Percentiles rank a stretch among this genome's conserved stretches.
Evolutionary conservation across 2,888 invertebrate species (phyloP).

Genomic region (Cheiracanthium punctorium): DNA sequence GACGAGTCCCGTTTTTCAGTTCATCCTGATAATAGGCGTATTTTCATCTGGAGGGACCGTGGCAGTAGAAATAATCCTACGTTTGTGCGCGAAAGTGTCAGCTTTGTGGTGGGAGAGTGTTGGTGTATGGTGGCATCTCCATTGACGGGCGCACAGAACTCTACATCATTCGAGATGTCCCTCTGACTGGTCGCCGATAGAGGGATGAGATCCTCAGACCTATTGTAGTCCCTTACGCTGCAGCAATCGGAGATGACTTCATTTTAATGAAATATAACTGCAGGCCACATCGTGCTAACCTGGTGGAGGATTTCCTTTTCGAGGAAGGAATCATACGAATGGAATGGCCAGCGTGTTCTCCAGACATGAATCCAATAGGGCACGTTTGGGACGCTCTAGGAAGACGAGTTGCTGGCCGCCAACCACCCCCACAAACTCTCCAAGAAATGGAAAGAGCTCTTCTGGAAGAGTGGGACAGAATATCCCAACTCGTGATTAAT

Average conservation of each 20-base stretch:
- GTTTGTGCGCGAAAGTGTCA: not conserved
- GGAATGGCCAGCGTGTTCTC: too few species aligned
- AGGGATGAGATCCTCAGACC: not conserved
- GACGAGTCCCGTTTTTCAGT: too few species aligned
- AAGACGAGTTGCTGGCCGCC: too few species aligned
- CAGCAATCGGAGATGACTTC: not conserved
- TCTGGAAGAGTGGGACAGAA: too few species aligned
- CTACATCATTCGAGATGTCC: not conserved
- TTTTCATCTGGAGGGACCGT: constrained; percentile 5
- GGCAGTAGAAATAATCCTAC: not conserved
- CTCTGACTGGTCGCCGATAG: not conserved
- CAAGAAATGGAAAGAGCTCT: too few species aligned
- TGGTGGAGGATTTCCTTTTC: too few species aligned
- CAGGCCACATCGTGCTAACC: not conserved
- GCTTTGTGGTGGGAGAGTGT: not conserved
- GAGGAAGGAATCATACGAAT: too few species aligned
- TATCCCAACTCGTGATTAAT: too few species aligned
- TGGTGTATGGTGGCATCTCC: not conserved
- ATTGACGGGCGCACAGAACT: not conserved
- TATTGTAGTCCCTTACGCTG: not conserved
- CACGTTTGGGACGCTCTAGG: too few species aligned
- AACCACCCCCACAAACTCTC: too few species aligned
- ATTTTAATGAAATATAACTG: not conserved
- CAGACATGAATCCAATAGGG: too few species aligned
- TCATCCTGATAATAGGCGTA: constrained; percentile 16